Evolutionary conservation across 2,113 vertebrate genomes (phyloP).

Genomic region (Ammodytes dubius): DNA sequence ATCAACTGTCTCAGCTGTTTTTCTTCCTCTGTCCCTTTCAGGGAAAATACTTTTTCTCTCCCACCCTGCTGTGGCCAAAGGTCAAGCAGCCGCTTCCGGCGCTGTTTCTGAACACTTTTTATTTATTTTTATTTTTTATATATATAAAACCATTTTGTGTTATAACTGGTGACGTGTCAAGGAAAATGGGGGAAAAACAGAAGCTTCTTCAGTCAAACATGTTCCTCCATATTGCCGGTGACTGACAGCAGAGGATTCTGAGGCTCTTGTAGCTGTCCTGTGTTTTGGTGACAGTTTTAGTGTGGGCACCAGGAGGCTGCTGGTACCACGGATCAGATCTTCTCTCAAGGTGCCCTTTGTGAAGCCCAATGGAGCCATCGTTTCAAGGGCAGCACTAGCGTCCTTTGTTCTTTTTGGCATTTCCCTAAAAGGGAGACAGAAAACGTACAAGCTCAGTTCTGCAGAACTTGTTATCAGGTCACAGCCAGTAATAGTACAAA

Average conservation of each 20-base stretch:
- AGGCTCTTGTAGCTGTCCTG: conserved; percentile 41
- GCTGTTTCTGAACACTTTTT: conserved; percentile 50
- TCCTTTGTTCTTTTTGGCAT: conserved; percentile 96
- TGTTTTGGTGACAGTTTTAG: conserved; percentile 43
- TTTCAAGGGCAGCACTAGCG: conserved; percentile 84
- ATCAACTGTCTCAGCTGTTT: conserved; percentile 25
- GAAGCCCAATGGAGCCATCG: conserved; percentile 49
- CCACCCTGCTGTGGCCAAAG: conserved; percentile 25
- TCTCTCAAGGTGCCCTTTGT: conserved; percentile 28
- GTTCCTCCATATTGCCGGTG: conserved; percentile 40
- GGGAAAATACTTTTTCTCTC: conserved; percentile 31
- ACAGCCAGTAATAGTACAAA: neutral
- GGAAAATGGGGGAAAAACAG: conserved; percentile 13
- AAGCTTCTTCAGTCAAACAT: conserved; percentile 51
- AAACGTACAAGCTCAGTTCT: neutral
- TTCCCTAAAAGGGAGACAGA: conserved; percentile 85
- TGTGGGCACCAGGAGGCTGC: conserved; percentile 51
- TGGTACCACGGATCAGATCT: conserved; percentile 35
- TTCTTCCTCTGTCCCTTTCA: conserved; percentile 33
- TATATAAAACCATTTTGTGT: conserved; percentile 34
- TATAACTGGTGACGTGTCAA: conserved; percentile 50
- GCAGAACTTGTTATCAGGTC: neutral
- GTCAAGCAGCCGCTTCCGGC: conserved; percentile 64
- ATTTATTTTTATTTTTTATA: neutral
- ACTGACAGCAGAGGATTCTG: conserved; percentile 38